Evolutionary conservation across 2,888 invertebrate species (phyloP).

Genomic region (Drosophila emarginata): DNA sequence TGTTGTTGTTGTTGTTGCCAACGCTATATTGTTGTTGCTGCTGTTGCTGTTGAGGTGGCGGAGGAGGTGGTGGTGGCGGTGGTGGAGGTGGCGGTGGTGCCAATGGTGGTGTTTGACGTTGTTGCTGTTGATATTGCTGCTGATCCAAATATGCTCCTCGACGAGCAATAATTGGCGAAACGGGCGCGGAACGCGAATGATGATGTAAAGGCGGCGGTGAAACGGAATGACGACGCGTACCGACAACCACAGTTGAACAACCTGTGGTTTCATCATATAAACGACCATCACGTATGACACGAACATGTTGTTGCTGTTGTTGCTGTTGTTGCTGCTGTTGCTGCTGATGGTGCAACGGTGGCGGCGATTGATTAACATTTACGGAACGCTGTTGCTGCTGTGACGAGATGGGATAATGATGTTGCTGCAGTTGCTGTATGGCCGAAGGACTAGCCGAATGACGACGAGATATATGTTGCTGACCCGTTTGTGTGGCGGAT

Average conservation of each 20-base stretch:
- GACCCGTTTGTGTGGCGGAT: constrained; percentile 36
- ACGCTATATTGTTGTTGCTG: constrained; percentile 49
- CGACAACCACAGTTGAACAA: constrained; percentile 37
- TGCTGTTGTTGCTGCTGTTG: constrained; percentile 34
- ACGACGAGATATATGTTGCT: constrained; percentile 63
- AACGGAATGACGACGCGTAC: constrained; percentile 66
- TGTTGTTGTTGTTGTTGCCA: not conserved
- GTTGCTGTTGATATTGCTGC: constrained; percentile 39
- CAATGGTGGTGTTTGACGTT: constrained; percentile 44
- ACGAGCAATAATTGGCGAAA: constrained; percentile 68
- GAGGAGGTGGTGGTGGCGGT: constrained; percentile 43
- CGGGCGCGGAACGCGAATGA: constrained; percentile 75
- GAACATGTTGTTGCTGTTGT: constrained; percentile 78
- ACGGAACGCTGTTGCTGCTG: constrained; percentile 27
- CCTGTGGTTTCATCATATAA: constrained; percentile 77
- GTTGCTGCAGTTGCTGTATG: constrained; percentile 53
- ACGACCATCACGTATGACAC: constrained; percentile 82
- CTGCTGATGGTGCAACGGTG: constrained; percentile 54
- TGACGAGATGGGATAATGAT: constrained; percentile 20
- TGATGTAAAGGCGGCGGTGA: constrained; percentile 77
- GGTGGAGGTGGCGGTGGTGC: constrained; percentile 57
- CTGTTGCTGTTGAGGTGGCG: constrained; percentile 41
- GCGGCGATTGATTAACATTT: constrained; percentile 44
- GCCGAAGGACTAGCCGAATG: constrained; percentile 77
- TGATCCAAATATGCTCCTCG: constrained; percentile 60